These are phyloP conservation scores for Phrixothrix hirtus DNA, from an alignment of 2,888 invertebrate genomes.

Conservation along the genomic window DNA sequence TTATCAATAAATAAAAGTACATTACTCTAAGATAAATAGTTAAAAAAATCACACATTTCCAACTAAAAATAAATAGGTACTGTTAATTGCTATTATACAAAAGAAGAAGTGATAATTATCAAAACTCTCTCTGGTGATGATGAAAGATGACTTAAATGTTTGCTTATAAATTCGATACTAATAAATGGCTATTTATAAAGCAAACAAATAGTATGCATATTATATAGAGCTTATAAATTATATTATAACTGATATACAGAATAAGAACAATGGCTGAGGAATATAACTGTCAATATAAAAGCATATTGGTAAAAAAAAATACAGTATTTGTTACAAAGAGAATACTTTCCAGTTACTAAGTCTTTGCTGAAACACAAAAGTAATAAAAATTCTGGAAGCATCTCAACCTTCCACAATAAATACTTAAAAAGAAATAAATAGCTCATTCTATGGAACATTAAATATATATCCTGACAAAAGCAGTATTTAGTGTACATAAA, in stretches of 20 bases:
- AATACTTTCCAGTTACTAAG: too few relatives aligned
- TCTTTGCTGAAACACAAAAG: slow-evolving; percentile 15
- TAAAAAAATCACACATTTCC: slow-evolving; percentile 56
- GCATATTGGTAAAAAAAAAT: too few relatives aligned
- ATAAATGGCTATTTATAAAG: too few relatives aligned
- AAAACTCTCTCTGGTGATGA: slow-evolving; percentile 18
- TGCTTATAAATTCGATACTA: too few relatives aligned
- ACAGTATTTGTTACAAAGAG: slow-evolving; percentile 17
- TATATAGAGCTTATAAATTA: too few relatives aligned
- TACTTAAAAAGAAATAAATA: slow-evolving; percentile 40
- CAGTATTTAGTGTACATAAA: slow-evolving; percentile 21
- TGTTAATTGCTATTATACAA: slow-evolving; percentile 45
- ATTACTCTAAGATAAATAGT: slow-evolving; percentile 48
- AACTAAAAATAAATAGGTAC: slow-evolving; percentile 55
- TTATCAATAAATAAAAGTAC: slow-evolving; percentile 53
- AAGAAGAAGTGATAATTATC: slow-evolving; percentile 42
- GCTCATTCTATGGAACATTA: slow-evolving; percentile 29
- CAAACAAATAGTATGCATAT: too few relatives aligned
- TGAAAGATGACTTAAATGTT: slow-evolving; percentile 22
- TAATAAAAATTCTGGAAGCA: slow-evolving; percentile 6
- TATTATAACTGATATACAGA: too few relatives aligned
- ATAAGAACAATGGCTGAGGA: too few relatives aligned
- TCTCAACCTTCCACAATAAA: slow-evolving; percentile 33
- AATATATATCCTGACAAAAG: slow-evolving; percentile 20
- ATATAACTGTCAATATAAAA: too few relatives aligned